A percentile compares a stretch with the other conserved stretches of the same genome.
phyloP scores from a whole-genome alignment of 23 tunicate genomes.

The Styela plicata region DNA sequence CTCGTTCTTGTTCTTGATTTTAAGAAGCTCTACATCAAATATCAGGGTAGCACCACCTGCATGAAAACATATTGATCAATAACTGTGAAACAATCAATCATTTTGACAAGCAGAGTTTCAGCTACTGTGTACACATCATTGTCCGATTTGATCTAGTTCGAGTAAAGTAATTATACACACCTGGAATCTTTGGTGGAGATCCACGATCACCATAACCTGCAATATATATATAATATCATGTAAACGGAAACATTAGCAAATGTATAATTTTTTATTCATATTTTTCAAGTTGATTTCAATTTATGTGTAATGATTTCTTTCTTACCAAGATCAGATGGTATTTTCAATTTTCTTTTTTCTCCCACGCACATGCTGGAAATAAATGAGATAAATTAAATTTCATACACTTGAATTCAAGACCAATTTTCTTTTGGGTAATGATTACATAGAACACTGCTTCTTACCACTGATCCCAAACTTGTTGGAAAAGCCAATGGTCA shows the following conservation, averaged over 20 bases:
- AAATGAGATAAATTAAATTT: not conserved
- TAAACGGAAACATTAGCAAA: no score
- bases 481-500: no score
- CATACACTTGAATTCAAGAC: no score
- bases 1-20: slow-evolving; percentile 43
- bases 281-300: not conserved
- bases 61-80: not conserved
- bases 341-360: slow-evolving; percentile 81
- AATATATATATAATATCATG: not conserved
- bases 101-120: no score
- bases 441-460: no score
- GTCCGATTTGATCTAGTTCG: no score
- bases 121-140: no score
- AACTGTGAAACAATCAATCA: not conserved
- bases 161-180: not conserved
- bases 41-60: slow-evolving; percentile 57
- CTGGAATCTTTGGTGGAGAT: slow-evolving; percentile 71
- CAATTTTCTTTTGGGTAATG: no score
- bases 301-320: not conserved
- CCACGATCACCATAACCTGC: slow-evolving; percentile 88
- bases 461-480: no score
- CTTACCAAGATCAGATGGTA: slow-evolving; percentile 90
- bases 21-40: slow-evolving; percentile 78
- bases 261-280: not conserved
- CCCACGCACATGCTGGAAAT: slow-evolving; percentile 92